A percentile compares a stretch with the other conserved stretches of the same genome.
phyloP scores from a whole-genome alignment of 2,113 vertebrate genomes.

The Labeo rohita region DNA sequence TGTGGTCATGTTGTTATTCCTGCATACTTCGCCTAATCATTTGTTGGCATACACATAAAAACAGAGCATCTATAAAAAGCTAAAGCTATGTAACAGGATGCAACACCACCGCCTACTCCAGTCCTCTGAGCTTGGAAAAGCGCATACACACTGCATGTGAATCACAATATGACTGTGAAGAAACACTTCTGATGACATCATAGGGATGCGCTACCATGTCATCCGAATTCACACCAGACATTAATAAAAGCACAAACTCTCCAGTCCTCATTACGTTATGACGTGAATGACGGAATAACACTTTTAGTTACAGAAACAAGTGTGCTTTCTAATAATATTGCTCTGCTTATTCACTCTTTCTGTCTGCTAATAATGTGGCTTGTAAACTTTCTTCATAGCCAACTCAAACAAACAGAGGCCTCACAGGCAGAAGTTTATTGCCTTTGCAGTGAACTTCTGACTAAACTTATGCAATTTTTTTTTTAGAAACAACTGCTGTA shows the following conservation, averaged over 20 bases:
- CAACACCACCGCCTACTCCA: conserved; percentile 11
- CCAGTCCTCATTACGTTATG: neutral
- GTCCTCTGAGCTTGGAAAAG: neutral
- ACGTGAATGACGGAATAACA: neutral
- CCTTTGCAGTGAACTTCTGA: neutral
- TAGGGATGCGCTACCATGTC: neutral
- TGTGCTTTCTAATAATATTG: conserved; percentile 8
- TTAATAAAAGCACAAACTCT: conserved; percentile 7
- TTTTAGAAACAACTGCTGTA: neutral
- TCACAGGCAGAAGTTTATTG: neutral
- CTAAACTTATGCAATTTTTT: neutral
- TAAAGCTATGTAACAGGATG: conserved; percentile 6
- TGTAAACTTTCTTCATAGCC: neutral
- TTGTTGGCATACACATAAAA: conserved; percentile 15
- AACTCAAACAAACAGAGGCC: conserved; percentile 10
- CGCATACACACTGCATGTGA: neutral
- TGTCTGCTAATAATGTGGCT: neutral
- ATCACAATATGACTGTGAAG: conserved; percentile 22
- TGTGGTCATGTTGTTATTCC: conserved; percentile 29
- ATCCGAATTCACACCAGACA: conserved; percentile 12
- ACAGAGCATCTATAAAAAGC: conserved; percentile 28
- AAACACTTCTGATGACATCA: conserved; percentile 10
- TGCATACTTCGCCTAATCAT: neutral
- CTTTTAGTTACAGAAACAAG: neutral
- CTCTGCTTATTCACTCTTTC: neutral